These are phyloP conservation scores for Cyaniris semiargus DNA, from an alignment of 2,888 invertebrate genomes.

Conservation along the genomic window DNA sequence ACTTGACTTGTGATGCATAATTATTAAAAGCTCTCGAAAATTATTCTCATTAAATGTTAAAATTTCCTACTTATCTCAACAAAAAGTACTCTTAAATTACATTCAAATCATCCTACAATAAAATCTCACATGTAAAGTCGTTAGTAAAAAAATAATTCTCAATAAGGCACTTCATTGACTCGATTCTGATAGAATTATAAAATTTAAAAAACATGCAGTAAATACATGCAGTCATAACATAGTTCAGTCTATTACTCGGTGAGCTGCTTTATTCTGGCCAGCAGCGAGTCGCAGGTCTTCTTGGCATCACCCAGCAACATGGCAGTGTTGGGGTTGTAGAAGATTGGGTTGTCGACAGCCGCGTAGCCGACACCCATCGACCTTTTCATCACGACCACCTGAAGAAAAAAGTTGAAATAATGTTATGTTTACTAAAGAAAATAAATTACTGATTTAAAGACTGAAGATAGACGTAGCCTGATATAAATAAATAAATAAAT, in stretches of 20 bases:
- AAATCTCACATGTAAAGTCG: neutral
- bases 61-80: neutral
- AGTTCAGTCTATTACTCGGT: conserved; percentile 39
- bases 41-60: neutral
- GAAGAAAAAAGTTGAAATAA: conserved; percentile 26
- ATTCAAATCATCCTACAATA: neutral
- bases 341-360: conserved; percentile 95
- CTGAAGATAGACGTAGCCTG: too few species aligned
- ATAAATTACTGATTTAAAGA: too few species aligned
- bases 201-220: neutral
- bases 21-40: too few species aligned
- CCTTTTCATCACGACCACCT: conserved; percentile 95
- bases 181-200: neutral
- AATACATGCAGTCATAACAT: neutral
- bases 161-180: conserved; percentile 15
- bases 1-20: neutral
- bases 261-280: conserved; percentile 82
- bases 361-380: conserved; percentile 94
- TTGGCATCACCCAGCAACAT: conserved; percentile 96
- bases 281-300: conserved; percentile 92
- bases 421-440: neutral
- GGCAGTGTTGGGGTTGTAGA: conserved; percentile 92
- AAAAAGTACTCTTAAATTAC: neutral
- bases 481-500: too few species aligned
- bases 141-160: conserved; percentile 6